These are phyloP conservation scores for Virgularia gustaviana DNA, from an alignment of 92 coral and sea anemone genomes.

Conservation along the genomic window DNA sequence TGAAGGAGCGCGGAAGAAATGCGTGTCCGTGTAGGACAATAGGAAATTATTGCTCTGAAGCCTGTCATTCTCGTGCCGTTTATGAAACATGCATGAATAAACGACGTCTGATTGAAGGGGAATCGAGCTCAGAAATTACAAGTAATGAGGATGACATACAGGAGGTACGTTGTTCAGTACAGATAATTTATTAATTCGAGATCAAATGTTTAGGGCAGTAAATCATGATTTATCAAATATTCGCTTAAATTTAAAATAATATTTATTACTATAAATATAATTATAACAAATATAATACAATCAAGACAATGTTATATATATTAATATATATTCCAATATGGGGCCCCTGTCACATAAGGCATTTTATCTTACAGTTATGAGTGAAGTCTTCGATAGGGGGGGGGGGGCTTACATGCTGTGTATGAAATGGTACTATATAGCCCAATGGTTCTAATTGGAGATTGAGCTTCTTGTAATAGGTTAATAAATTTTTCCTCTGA, in stretches of 20 bases:
- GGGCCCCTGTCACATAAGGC: no score
- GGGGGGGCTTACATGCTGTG: no score
- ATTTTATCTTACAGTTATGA: no score
- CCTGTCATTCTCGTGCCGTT: slow-evolving; percentile 5
- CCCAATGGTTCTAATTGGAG: background rate
- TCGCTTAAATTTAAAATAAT: no score
- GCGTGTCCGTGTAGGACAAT: slow-evolving; percentile 31
- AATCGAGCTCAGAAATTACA: background rate
- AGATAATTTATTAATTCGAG: background rate
- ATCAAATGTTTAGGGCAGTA: background rate
- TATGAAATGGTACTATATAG: background rate
- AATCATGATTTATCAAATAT: no score
- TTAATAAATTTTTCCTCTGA: background rate
- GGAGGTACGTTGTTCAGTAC: background rate
- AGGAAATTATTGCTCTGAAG: slow-evolving; percentile 1
- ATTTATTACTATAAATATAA: no score
- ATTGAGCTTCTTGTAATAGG: background rate
- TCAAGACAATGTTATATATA: no score
- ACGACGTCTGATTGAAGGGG: background rate
- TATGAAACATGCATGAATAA: background rate
- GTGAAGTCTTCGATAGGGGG: no score
- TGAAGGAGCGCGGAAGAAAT: slow-evolving; percentile 26
- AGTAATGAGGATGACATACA: background rate
- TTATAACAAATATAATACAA: no score
- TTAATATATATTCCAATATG: no score